phyloP scores from a whole-genome alignment of 2,888 invertebrate genomes.

The Sphecodes monilicornis region DNA sequence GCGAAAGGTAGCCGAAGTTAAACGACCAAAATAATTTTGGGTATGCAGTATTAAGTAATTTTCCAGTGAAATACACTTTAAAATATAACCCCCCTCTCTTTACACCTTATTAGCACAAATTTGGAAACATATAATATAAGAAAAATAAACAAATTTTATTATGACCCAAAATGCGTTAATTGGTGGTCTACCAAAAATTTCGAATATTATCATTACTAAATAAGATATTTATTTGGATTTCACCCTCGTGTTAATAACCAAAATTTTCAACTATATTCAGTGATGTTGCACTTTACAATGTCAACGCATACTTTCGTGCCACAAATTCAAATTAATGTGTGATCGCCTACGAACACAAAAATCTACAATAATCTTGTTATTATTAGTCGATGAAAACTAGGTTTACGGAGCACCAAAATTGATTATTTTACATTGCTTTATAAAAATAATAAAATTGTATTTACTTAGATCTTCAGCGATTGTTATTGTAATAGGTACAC shows the following conservation, averaged over 20 bases:
- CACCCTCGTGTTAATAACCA: no score
- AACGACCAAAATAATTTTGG: slow-evolving; percentile 6
- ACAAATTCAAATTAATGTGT: neutral
- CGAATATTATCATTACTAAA: neutral
- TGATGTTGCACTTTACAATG: neutral
- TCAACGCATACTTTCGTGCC: neutral
- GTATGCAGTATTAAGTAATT: neutral
- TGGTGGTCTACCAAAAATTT: neutral
- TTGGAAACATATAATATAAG: neutral
- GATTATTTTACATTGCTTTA: no score
- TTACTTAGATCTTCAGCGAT: no score
- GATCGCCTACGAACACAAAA: neutral
- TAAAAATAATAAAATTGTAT: no score
- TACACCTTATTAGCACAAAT: neutral
- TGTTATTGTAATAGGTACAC: no score
- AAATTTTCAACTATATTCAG: neutral
- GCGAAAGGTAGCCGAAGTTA: neutral
- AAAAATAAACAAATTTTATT: neutral
- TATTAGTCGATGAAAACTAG: neutral
- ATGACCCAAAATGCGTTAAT: neutral
- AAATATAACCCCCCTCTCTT: neutral
- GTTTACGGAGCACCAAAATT: no score
- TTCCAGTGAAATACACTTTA: neutral
- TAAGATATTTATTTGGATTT: no score
- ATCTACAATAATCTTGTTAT: neutral